Percentiles rank a stretch among this genome's conserved stretches.
Evolutionary conservation across 2,888 invertebrate genomes (phyloP).

Genomic region (Xanthorhoe spadicearia): DNA sequence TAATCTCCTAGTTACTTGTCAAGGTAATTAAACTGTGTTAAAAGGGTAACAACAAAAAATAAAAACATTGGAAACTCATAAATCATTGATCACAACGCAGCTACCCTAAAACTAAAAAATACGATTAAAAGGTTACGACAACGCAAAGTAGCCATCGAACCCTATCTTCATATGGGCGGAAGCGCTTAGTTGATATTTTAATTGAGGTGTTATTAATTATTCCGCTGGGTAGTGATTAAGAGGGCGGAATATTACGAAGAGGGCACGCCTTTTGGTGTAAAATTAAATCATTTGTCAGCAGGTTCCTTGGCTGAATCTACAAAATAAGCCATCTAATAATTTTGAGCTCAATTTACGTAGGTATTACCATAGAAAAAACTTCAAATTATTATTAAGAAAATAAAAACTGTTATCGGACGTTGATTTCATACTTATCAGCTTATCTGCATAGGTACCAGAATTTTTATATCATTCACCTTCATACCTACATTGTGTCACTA

Average conservation of each 20-base stretch:
- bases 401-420: slow-evolving; percentile 59
- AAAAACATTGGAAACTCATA: not conserved
- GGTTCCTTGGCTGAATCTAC: slow-evolving; percentile 23
- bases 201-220: slow-evolving; percentile 82
- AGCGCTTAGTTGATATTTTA: slow-evolving; percentile 77
- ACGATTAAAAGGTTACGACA: slow-evolving; percentile 26
- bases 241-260: slow-evolving; percentile 74
- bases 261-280: slow-evolving; percentile 68
- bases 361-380: not conserved
- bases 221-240: slow-evolving; percentile 73
- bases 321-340: not conserved
- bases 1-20: no score
- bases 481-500: slow-evolving; percentile 38
- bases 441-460: slow-evolving; percentile 29
- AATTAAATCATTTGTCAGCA: slow-evolving; percentile 54
- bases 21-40: not conserved
- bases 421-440: slow-evolving; percentile 54
- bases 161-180: slow-evolving; percentile 67
- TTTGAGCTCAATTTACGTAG: not conserved
- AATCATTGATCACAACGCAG: not conserved
- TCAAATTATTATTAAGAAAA: not conserved
- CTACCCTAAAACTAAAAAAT: slow-evolving; percentile 15
- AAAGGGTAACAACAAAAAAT: not conserved
- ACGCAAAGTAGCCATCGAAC: slow-evolving; percentile 41
- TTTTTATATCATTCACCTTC: slow-evolving; percentile 44